Evolutionary conservation across 2,888 invertebrate species (phyloP).

Genomic region (Oscheius sp.): DNA sequence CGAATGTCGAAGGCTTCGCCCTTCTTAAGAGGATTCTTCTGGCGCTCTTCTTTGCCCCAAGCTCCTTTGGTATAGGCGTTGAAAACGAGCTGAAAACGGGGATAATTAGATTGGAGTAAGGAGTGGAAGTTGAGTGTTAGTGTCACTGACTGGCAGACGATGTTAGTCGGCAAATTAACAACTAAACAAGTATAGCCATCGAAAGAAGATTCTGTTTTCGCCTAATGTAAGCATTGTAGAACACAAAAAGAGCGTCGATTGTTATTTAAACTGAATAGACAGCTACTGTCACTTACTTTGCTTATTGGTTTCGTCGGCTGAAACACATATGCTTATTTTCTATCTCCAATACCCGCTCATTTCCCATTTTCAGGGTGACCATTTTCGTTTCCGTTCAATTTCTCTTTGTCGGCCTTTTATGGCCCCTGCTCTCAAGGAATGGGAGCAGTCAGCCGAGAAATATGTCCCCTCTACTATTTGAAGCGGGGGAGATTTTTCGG

Average conservation of each 20-base stretch:
- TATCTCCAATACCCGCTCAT: not conserved
- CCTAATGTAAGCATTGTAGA: not conserved
- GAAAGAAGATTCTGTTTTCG: not conserved
- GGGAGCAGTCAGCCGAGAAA: conserved; percentile 15
- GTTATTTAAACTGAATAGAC: no score
- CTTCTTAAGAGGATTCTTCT: conserved; percentile 67
- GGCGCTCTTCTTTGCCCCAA: conserved; percentile 68
- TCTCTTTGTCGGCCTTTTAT: conserved; percentile 24
- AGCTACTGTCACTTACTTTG: conserved; percentile 29
- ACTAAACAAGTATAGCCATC: not conserved
- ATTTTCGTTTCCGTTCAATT: conserved; percentile 28
- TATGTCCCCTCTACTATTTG: conserved; percentile 2
- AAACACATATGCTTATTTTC: conserved; percentile 19
- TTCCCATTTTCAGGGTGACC: not conserved
- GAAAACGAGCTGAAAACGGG: conserved; percentile 60
- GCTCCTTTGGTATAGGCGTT: conserved; percentile 63
- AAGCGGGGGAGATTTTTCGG: not conserved
- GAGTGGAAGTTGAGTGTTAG: not conserved
- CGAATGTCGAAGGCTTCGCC: conserved; percentile 67
- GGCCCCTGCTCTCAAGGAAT: conserved; percentile 10
- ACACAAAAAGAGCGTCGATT: no score
- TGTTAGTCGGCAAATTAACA: not conserved
- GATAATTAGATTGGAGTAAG: not conserved
- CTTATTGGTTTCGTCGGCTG: conserved; percentile 23
- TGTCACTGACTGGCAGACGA: not conserved